Conservation (phyloP, 2,888 invertebrate genomes). For the Lepidochitona cinerea region DNA sequence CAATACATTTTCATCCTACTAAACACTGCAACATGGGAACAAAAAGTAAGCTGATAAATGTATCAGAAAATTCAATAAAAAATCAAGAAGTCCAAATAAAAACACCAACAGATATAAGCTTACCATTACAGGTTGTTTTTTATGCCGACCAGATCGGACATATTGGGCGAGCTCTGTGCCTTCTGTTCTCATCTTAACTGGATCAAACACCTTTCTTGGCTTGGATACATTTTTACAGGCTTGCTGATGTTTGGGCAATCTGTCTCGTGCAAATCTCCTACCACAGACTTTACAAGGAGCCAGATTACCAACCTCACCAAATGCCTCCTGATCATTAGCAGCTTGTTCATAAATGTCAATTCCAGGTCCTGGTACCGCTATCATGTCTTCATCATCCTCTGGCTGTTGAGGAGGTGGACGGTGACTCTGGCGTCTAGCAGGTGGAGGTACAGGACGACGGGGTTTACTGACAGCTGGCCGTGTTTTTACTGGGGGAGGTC, state of each 20-base stretch:
- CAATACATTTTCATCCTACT: too few species aligned
- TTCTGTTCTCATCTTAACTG: slow-evolving; percentile 73
- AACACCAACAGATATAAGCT: too few species aligned
- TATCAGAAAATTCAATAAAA: too few species aligned
- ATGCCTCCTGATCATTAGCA: slow-evolving; percentile 12
- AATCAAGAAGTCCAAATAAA: too few species aligned
- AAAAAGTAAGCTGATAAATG: too few species aligned
- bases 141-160: slow-evolving; percentile 74
- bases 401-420: background rate
- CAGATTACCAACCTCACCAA: slow-evolving; percentile 64
- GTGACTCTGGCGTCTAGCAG: background rate
- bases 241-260: slow-evolving; percentile 72
- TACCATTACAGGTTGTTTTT: too few species aligned
- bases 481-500: background rate
- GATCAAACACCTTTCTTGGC: slow-evolving; percentile 64
- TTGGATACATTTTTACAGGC: slow-evolving; percentile 59
- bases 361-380: slow-evolving; percentile 3
- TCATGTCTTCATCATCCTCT: background rate
- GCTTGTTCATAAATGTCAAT: slow-evolving; percentile 33
- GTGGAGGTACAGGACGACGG: background rate
- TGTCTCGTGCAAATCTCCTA: slow-evolving; percentile 85
- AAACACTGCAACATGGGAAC: too few species aligned
- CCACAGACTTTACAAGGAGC: slow-evolving; percentile 82
- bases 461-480: background rate
- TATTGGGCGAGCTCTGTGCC: slow-evolving; percentile 92